These are phyloP conservation scores for Xanthia icteritia DNA, from an alignment of 2,888 invertebrate genomes.

Conservation along the genomic window DNA sequence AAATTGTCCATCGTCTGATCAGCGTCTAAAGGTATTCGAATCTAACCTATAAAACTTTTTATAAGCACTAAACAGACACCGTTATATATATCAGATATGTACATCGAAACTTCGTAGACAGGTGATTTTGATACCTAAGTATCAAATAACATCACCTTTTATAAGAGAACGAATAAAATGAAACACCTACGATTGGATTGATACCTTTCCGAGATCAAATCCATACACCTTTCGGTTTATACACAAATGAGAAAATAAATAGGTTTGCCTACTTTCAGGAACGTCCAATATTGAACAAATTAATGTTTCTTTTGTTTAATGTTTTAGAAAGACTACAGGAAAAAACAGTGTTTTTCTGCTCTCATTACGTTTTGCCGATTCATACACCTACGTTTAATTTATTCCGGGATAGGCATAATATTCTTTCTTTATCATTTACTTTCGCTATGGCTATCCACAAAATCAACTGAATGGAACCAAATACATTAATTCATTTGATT, in stretches of 20 bases:
- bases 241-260: constrained; percentile 20
- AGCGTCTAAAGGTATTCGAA: background rate
- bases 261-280: background rate
- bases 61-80: background rate
- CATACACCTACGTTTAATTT: constrained; percentile 14
- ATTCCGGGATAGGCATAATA: background rate
- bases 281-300: constrained; percentile 16
- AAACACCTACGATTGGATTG: constrained; percentile 36
- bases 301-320: background rate
- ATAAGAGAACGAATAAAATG: constrained; percentile 18
- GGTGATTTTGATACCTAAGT: constrained; percentile 7
- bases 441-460: background rate
- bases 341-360: background rate
- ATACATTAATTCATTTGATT: constrained; percentile 26
- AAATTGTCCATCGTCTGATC: too few species aligned
- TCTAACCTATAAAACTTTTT: background rate
- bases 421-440: background rate
- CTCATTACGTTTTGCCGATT: background rate
- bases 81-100: background rate
- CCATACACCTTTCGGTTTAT: background rate
- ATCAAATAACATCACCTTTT: constrained; percentile 29
- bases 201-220: constrained; percentile 16
- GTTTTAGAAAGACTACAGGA: background rate
- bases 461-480: constrained; percentile 8
- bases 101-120: constrained; percentile 15